A percentile compares a stretch with the other conserved stretches of the same genome.
These are phyloP conservation scores for Halictus rubicundus DNA, from an alignment of 1,140 invertebrate species.

Conservation along the genomic window DNA sequence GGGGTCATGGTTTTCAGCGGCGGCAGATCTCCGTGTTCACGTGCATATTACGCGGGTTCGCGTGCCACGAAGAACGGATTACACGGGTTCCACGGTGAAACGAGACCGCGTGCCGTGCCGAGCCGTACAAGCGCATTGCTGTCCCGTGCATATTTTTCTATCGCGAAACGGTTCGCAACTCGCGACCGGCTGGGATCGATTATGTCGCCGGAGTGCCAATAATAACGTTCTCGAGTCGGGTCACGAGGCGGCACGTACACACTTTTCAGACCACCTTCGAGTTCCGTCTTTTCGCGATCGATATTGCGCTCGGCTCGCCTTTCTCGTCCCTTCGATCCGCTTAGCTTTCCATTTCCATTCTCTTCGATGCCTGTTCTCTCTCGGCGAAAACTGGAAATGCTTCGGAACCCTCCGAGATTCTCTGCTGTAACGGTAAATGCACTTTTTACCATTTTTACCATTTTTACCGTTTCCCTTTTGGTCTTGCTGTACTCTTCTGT, in stretches of 20 bases:
- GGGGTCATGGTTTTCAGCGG: slow-evolving; percentile 3
- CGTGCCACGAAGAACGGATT: not conserved
- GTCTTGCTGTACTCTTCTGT: too few species aligned
- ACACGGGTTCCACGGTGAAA: not conserved
- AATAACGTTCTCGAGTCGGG: not conserved
- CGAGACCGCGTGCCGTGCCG: not conserved
- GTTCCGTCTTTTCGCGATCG: not conserved
- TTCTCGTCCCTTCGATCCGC: too few species aligned
- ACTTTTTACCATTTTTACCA: too few species aligned
- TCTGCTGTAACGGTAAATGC: too few species aligned
- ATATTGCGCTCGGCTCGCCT: not conserved
- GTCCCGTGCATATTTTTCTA: slow-evolving; percentile 7
- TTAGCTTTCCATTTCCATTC: too few species aligned
- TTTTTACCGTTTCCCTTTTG: too few species aligned
- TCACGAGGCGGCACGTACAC: too few species aligned
- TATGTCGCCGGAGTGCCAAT: slow-evolving; percentile 1
- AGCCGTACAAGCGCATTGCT: too few species aligned
- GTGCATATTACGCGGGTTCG: too few species aligned
- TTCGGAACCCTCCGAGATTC: too few species aligned
- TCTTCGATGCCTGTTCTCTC: too few species aligned
- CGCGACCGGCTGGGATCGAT: slow-evolving; percentile 11
- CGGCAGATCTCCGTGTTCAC: not conserved
- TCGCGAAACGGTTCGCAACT: not conserved
- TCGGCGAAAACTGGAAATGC: too few species aligned
- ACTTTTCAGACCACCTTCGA: not conserved